phyloP scores from a whole-genome alignment of 2,113 vertebrate genomes.

The Diglossa brunneiventris region DNA sequence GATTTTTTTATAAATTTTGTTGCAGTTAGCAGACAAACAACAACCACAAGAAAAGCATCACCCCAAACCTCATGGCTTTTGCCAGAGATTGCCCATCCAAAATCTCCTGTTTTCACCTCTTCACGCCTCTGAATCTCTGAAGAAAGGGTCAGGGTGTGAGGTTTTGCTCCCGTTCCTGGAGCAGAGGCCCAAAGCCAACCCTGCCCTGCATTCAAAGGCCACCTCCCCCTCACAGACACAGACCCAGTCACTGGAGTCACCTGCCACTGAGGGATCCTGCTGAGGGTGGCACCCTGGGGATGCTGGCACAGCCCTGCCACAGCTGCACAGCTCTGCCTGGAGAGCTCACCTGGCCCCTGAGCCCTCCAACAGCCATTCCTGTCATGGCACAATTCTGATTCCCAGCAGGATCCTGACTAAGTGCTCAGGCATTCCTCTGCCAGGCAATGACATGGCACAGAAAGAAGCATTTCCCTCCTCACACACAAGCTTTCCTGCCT shows the following conservation, averaged over 20 bases:
- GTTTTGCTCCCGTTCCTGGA: neutral
- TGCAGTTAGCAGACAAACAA: fast-evolving
- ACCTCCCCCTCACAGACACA: neutral
- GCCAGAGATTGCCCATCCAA: neutral
- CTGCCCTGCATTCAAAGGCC: neutral
- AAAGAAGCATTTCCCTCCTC: neutral
- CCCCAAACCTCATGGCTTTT: neutral
- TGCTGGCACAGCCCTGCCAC: neutral
- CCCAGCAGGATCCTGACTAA: neutral
- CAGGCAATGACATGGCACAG: fast-evolving
- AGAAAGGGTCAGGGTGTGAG: neutral
- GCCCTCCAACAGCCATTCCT: neutral
- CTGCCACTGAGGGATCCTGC: neutral
- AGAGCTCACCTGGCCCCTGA: fast-evolving
- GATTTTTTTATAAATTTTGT: neutral
- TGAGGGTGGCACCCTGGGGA: fast-evolving
- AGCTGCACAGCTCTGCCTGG: neutral
- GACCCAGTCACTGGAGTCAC: neutral
- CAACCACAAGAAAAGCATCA: neutral
- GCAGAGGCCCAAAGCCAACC: neutral
- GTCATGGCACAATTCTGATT: neutral
- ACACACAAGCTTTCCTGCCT: neutral
- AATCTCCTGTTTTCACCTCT: neutral
- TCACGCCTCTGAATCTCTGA: fast-evolving
- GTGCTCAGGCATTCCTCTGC: neutral